Conservation (phyloP, 2,113 vertebrate species). For the Recurvirostra avosetta region DNA sequence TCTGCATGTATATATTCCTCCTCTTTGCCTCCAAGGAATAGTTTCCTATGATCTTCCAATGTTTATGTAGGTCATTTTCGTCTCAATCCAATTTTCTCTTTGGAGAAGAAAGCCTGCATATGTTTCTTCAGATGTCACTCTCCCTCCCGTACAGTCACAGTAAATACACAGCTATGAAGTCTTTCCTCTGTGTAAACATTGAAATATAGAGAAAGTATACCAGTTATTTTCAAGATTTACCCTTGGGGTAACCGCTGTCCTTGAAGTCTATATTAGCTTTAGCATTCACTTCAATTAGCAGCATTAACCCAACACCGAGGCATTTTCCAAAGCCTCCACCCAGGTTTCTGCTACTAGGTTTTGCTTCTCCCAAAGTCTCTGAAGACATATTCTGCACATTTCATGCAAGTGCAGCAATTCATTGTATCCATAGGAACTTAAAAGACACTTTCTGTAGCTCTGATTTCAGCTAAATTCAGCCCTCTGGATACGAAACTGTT, state of each 20-base stretch:
- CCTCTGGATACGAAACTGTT: neutral
- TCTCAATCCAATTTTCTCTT: neutral
- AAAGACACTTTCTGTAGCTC: neutral
- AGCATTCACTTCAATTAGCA: neutral
- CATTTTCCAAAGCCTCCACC: conserved; percentile 5
- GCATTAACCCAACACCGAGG: neutral
- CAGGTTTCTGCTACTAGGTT: neutral
- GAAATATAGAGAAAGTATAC: neutral
- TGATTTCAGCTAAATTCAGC: neutral
- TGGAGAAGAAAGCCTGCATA: neutral
- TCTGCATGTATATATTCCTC: conserved; percentile 11
- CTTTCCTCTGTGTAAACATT: conserved; percentile 1
- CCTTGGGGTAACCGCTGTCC: neutral
- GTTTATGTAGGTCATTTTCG: conserved; percentile 49
- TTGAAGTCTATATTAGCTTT: conserved; percentile 2
- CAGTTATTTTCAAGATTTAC: neutral
- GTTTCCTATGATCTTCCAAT: neutral
- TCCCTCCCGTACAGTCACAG: neutral
- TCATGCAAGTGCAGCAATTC: neutral
- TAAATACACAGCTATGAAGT: neutral
- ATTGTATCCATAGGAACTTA: neutral
- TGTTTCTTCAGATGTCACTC: conserved; percentile 12
- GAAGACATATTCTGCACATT: neutral
- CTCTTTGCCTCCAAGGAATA: conserved; percentile 17
- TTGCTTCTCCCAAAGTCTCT: neutral